Conservation (phyloP, 2,888 invertebrate species). For the Brassicogethes aeneus region DNA sequence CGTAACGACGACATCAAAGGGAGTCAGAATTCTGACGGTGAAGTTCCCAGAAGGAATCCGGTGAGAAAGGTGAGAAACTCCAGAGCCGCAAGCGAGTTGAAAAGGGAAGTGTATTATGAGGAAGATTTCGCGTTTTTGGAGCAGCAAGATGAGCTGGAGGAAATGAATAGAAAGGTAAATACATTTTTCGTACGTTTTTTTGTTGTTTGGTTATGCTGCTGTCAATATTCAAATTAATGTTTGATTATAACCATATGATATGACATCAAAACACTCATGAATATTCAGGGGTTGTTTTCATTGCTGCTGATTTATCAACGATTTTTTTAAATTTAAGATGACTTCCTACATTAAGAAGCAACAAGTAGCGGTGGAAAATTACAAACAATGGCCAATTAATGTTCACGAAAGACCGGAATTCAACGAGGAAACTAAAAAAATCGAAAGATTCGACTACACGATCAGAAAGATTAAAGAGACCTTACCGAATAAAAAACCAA, state of each 20-base stretch:
- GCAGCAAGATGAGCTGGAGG: slow-evolving; percentile 17
- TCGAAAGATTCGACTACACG: slow-evolving; percentile 29
- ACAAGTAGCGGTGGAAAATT: too few species aligned
- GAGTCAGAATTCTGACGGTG: neutral
- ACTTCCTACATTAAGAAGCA: too few species aligned
- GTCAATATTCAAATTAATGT: too few species aligned
- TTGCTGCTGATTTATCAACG: too few species aligned
- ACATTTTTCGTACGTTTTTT: neutral
- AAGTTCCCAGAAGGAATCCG: slow-evolving; percentile 18
- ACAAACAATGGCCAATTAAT: slow-evolving; percentile 23
- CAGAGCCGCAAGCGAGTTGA: slow-evolving; percentile 13
- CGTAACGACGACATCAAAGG: slow-evolving; percentile 1
- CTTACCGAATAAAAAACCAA: slow-evolving; percentile 7
- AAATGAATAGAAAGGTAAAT: neutral
- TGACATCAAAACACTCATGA: too few species aligned
- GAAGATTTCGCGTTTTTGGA: slow-evolving; percentile 24
- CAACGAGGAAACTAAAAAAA: slow-evolving; percentile 27
- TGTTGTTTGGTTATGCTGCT: too few species aligned
- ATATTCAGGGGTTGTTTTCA: too few species aligned
- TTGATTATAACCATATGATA: too few species aligned
- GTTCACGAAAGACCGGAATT: slow-evolving; percentile 33
- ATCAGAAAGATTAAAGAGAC: slow-evolving; percentile 11
- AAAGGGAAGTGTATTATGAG: slow-evolving; percentile 19
- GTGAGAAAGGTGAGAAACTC: slow-evolving; percentile 16
- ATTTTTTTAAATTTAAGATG: too few species aligned